Percentiles rank a stretch among this genome's conserved stretches.
These are phyloP conservation scores for Lycaon pictus DNA, from an alignment of 2,113 vertebrate genomes.

Conservation along the genomic window DNA sequence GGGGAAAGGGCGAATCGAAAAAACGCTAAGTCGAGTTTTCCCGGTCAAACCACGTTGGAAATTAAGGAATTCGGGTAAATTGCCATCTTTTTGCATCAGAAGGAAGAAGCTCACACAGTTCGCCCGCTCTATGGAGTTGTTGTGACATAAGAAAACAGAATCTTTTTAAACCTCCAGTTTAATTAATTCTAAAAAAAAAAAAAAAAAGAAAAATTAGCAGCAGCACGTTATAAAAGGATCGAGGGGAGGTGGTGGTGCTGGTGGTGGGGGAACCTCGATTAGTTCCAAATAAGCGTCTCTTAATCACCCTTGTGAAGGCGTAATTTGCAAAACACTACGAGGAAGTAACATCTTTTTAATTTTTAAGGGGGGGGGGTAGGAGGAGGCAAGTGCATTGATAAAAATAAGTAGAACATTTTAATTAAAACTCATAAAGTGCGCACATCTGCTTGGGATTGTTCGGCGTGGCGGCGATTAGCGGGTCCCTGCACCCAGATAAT, in stretches of 20 bases:
- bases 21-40: background rate
- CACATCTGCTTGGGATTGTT: constrained; percentile 89
- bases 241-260: background rate
- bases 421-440: constrained; percentile 88
- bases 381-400: constrained; percentile 81
- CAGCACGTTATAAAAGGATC: constrained; percentile 84
- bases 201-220: constrained; percentile 79
- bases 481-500: constrained; percentile 88
- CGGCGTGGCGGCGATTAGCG: constrained; percentile 86
- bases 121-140: constrained; percentile 81
- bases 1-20: background rate
- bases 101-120: constrained; percentile 70
- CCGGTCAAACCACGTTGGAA: constrained; percentile 80
- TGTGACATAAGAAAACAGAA: constrained; percentile 86
- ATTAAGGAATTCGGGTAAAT: constrained; percentile 84
- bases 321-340: constrained; percentile 81
- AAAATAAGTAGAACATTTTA: constrained; percentile 85
- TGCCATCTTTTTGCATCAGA: constrained; percentile 83
- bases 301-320: constrained; percentile 85
- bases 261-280: constrained; percentile 79
- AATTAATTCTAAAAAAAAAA: constrained; percentile 86
- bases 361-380: background rate
- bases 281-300: constrained; percentile 85
- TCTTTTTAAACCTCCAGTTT: constrained; percentile 87
- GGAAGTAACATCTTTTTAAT: constrained; percentile 86